Evolutionary conservation across 2,888 invertebrate genomes (phyloP).

Genomic region (Synanthedon andrenaeformis): DNA sequence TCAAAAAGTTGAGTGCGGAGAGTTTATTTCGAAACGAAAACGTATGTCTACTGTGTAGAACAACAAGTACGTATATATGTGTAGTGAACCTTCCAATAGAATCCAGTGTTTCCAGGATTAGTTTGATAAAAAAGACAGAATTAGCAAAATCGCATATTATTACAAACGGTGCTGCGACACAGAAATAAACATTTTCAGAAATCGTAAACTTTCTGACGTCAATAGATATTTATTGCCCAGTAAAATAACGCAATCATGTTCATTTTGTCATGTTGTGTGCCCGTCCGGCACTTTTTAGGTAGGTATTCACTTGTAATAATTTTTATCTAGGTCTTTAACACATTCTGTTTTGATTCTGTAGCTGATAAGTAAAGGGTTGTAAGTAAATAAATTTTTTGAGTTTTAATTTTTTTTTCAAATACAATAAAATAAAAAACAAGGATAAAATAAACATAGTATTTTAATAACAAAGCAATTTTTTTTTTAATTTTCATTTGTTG

Average conservation of each 20-base stretch:
- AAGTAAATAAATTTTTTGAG: too few species aligned
- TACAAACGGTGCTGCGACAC: background rate
- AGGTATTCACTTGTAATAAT: slow-evolving; percentile 56
- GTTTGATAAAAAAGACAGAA: background rate
- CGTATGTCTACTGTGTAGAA: slow-evolving; percentile 70
- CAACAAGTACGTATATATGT: slow-evolving; percentile 18
- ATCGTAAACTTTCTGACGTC: background rate
- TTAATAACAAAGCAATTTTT: too few species aligned
- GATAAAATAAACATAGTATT: too few species aligned
- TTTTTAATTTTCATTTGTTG: too few species aligned
- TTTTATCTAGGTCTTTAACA: slow-evolving; percentile 48
- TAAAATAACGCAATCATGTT: slow-evolving; percentile 40
- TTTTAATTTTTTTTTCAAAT: too few species aligned
- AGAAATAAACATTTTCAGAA: background rate
- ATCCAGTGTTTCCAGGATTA: background rate
- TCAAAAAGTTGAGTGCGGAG: slow-evolving; percentile 24
- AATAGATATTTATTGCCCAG: slow-evolving; percentile 20
- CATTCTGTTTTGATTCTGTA: slow-evolving; percentile 37
- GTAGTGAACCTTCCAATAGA: background rate
- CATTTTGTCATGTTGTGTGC: slow-evolving; percentile 27
- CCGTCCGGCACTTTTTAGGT: slow-evolving; percentile 37
- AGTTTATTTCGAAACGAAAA: slow-evolving; percentile 67
- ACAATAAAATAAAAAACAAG: too few species aligned
- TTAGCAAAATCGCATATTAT: background rate
- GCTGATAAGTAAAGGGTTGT: too few species aligned